Percentiles rank a stretch among this genome's conserved stretches.
These are phyloP conservation scores for Heliconius melpomene DNA, from an alignment of 1,140 invertebrate genomes.

Conservation along the genomic window DNA sequence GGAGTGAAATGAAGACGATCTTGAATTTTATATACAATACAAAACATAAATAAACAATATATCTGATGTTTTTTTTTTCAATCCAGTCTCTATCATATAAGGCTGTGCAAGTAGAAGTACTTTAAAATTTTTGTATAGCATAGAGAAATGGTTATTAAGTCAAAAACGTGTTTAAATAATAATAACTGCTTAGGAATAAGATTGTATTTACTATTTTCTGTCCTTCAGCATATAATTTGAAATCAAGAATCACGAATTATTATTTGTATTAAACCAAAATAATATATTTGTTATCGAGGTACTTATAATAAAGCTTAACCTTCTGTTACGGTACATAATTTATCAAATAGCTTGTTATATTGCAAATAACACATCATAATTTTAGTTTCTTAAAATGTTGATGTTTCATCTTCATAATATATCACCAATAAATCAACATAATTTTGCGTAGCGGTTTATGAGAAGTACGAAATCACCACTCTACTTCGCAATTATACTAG, in stretches of 20 bases:
- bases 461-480: constrained; percentile 7
- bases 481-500: not conserved
- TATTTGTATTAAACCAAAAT: not conserved
- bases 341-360: not conserved
- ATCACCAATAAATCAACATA: constrained; percentile 26
- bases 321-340: not conserved
- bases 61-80: not conserved
- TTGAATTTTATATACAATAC: constrained; percentile 11
- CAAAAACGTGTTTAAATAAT: too few species aligned
- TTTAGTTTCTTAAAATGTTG: not conserved
- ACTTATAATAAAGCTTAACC: not conserved
- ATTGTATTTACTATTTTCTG: too few species aligned
- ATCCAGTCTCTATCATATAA: too few species aligned
- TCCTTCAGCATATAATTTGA: too few species aligned
- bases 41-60: not conserved
- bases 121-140: too few species aligned
- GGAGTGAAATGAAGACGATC: constrained; percentile 20
- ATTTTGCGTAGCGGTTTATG: constrained; percentile 21
- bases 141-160: too few species aligned
- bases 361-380: not conserved
- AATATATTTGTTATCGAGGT: not conserved
- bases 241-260: not conserved
- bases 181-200: too few species aligned
- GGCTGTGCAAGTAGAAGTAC: too few species aligned
- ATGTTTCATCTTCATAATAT: constrained; percentile 1